Percentiles rank a stretch among this genome's conserved stretches.
These are phyloP conservation scores for Andrena minutula DNA, from an alignment of 2,888 invertebrate genomes.

Conservation along the genomic window DNA sequence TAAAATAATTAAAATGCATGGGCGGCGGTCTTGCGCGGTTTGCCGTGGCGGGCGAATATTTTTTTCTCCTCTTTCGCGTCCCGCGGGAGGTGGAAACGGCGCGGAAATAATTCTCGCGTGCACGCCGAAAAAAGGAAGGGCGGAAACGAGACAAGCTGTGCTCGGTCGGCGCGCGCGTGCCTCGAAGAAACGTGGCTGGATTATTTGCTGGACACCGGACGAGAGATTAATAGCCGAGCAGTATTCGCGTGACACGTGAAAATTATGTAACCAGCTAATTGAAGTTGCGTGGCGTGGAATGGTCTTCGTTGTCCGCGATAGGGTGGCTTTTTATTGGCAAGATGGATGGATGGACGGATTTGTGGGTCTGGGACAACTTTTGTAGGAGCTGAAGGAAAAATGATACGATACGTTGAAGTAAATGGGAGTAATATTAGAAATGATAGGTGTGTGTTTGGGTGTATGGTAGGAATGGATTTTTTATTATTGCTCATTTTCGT, in stretches of 20 bases:
- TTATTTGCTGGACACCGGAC: conserved; percentile 52
- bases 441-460: too few relatives aligned
- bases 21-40: conserved; percentile 31
- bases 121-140: conserved; percentile 38
- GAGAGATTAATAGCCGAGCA: conserved; percentile 53
- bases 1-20: conserved; percentile 50
- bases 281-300: conserved; percentile 49
- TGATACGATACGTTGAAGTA: too few relatives aligned
- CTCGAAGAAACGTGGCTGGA: conserved; percentile 51
- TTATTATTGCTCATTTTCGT: too few relatives aligned
- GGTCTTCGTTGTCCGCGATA: conserved; percentile 29
- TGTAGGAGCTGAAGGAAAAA: not conserved
- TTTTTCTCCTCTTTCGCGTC: conserved; percentile 6
- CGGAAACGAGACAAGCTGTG: conserved; percentile 37
- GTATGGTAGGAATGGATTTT: too few relatives aligned
- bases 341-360: conserved; percentile 10
- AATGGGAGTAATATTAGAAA: too few relatives aligned
- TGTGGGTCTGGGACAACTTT: not conserved
- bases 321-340: conserved; percentile 32
- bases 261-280: conserved; percentile 58
- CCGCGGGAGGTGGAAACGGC: conserved; percentile 38
- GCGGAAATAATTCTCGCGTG: conserved; percentile 56
- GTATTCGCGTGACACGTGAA: conserved; percentile 55
- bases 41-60: conserved; percentile 28
- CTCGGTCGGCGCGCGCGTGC: conserved; percentile 30